A percentile compares a stretch with the other conserved stretches of the same genome.
Conservation (phyloP, 2,888 invertebrate genomes). For the Mythimna lalbum region DNA sequence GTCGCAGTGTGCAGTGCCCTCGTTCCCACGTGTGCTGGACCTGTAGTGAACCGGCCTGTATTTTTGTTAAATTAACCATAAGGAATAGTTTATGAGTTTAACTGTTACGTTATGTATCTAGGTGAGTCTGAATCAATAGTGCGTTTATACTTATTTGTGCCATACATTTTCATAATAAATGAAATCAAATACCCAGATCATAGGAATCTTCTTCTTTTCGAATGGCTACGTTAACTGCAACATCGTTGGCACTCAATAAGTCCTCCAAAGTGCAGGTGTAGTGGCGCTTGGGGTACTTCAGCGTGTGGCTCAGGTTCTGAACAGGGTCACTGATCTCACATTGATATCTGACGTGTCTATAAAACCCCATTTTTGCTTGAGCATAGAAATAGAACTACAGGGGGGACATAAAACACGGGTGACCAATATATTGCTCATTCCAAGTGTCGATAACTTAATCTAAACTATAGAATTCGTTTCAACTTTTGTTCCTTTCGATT, state of each 20-base stretch:
- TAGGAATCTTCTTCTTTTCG: background rate
- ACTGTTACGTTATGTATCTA: slow-evolving; percentile 19
- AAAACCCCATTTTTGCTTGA: no score
- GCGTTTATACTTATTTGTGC: background rate
- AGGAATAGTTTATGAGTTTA: slow-evolving; percentile 25
- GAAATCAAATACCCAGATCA: background rate
- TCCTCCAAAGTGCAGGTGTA: no score
- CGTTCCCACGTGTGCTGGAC: slow-evolving; percentile 42
- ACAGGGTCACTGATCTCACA: no score
- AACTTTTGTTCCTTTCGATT: background rate
- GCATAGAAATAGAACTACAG: no score
- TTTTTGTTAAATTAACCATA: slow-evolving; percentile 7
- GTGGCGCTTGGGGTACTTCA: no score
- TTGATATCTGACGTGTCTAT: no score
- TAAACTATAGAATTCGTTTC: background rate
- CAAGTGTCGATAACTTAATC: background rate
- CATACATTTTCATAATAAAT: background rate
- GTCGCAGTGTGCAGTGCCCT: slow-evolving; percentile 38
- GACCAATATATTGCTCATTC: background rate
- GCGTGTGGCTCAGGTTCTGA: no score
- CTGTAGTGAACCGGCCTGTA: slow-evolving; percentile 1
- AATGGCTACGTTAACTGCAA: no score
- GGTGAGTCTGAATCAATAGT: slow-evolving; percentile 1
- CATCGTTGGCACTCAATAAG: no score
- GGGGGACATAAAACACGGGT: no score